Percentiles rank a stretch among this genome's conserved stretches.
phyloP scores from a whole-genome alignment of 1,140 invertebrate species.

The Sipha flava region DNA sequence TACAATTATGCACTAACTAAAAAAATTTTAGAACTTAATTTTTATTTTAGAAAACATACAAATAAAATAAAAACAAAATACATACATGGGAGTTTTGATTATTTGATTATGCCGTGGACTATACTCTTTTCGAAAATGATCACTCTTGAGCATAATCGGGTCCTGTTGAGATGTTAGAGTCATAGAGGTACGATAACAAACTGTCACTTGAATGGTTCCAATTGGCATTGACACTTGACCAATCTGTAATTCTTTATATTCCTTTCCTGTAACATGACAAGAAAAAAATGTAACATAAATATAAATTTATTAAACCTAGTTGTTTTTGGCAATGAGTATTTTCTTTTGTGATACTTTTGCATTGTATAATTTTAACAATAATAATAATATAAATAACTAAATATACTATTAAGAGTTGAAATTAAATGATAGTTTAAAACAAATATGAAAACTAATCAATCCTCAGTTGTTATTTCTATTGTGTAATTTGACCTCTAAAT shows the following conservation, averaged over 20 bases:
- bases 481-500: conserved; percentile 1
- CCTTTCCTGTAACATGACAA: conserved; percentile 49
- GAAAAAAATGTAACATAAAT: conserved; percentile 35
- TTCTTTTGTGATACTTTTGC: neutral
- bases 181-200: conserved; percentile 79
- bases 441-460: neutral
- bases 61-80: conserved; percentile 41
- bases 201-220: conserved; percentile 66
- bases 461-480: neutral
- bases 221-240: conserved; percentile 74
- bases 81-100: conserved; percentile 47
- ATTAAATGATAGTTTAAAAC: neutral
- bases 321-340: neutral
- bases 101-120: conserved; percentile 50
- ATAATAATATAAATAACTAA: neutral
- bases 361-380: neutral
- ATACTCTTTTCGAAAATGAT: conserved; percentile 73
- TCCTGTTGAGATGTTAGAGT: conserved; percentile 74
- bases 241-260: conserved; percentile 66
- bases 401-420: neutral
- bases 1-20: no score
- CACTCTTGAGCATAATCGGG: conserved; percentile 77
- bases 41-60: neutral
- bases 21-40: no score
- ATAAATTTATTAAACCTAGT: conserved; percentile 3